phyloP scores from a whole-genome alignment of 2,888 invertebrate species.

The Drosophila conformis region DNA sequence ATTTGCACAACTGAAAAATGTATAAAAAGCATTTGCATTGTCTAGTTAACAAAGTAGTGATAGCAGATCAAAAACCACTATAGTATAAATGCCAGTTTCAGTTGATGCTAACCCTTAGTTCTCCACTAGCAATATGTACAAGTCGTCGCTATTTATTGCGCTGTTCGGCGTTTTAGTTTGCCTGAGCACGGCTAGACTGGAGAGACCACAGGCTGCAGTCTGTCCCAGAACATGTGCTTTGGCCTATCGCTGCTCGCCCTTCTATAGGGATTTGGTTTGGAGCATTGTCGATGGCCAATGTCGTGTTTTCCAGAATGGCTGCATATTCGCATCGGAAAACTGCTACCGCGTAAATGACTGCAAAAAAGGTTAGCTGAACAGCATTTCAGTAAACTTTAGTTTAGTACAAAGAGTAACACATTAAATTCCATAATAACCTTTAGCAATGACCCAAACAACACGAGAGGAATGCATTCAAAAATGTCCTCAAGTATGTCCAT shows the following conservation, averaged over 20 bases:
- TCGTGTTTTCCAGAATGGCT: constrained; percentile 56
- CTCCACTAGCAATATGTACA: constrained; percentile 18
- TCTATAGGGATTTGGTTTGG: constrained; percentile 41
- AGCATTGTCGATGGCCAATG: constrained; percentile 35
- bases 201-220: background rate
- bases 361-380: constrained; percentile 20
- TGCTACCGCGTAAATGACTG: constrained; percentile 50
- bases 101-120: constrained; percentile 5
- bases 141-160: background rate
- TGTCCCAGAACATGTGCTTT: constrained; percentile 30
- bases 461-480: constrained; percentile 13
- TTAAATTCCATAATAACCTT: background rate
- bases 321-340: constrained; percentile 42
- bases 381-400: background rate
- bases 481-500: constrained; percentile 17
- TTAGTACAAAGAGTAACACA: background rate
- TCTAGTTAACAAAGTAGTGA: constrained; percentile 12
- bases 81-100: constrained; percentile 18
- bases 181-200: constrained; percentile 12
- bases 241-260: constrained; percentile 35
- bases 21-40: background rate
- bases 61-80: background rate
- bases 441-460: constrained; percentile 34
- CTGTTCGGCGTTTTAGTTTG: constrained; percentile 17
- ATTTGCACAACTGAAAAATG: constrained; percentile 29